Base-by-base conservation (phyloP, 64 coral and sea anemone genomes). In the Montipora sp. region DNA sequence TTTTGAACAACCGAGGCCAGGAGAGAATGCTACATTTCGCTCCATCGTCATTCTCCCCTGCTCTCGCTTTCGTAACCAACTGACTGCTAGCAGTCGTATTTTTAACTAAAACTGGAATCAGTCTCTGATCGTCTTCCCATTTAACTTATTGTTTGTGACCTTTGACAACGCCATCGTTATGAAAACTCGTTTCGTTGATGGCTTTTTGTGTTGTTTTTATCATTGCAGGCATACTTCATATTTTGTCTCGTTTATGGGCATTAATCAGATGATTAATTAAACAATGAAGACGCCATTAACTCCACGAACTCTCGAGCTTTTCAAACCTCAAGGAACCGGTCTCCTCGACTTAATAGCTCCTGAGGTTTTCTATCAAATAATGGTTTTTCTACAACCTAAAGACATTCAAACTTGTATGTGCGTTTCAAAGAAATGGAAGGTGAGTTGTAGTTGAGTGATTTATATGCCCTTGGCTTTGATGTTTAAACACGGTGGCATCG, bases 341-440 rank as follows among this genome's bases (percentile, higher is more conserved):
- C 3, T 71, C 5, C 82, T 85, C 8, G 82, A 85, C 68, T 71
- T 71, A 71, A 4, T 85, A n/a, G 82, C 82, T 5, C 82, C 82
- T 2, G 82, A 85, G 50, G 82, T 85, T n/a, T 85, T 85, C 45
- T 85, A 85, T 13, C 82, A 85, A 46, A 85, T 85, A 10, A 85
- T 85, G 82, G 19, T 85, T 69, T 50, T 70, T 85, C 82, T 85
- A 5, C 61, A 71, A 63, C 82, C 61, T 3, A 48, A 85, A 71
- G 82, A 85, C 47, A 69, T 85, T 63, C 47, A 63, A 48, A 71
- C 68, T 44, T 85, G 82, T 36, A 85, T 85, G 82, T 85, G 82
- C 49, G 82, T 85, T 50, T 85, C 61, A 7, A 70, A 70, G 11
- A 85, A 85, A 71, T 85, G 82, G 82, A 85, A 50, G 82, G 82